phyloP scores from a whole-genome alignment of 35 echinoderm and acorn worm genomes.

The Eucidaris tribuloides region DNA sequence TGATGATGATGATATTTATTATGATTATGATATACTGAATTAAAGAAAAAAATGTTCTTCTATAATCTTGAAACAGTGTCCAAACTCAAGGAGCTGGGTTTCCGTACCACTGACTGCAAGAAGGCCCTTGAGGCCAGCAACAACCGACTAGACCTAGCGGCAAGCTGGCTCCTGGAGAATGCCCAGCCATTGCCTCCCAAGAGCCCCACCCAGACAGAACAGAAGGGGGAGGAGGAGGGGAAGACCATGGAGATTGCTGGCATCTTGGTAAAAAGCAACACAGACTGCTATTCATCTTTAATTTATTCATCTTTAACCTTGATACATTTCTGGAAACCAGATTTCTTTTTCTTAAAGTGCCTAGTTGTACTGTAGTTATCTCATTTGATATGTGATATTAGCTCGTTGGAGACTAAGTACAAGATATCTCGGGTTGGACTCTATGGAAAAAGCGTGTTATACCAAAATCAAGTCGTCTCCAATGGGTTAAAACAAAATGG shows the following conservation, averaged over 20 bases:
- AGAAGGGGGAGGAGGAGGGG: conserved; percentile 13
- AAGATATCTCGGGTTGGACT: no score
- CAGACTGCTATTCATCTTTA: no score
- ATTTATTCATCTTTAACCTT: no score
- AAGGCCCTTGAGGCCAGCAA: conserved; percentile 59
- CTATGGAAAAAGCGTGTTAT: no score
- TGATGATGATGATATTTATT: not conserved
- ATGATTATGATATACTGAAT: not conserved
- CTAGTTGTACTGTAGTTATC: no score
- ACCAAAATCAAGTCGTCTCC: no score
- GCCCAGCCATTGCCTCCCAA: conserved; percentile 38
- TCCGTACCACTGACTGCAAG: conserved; percentile 65
- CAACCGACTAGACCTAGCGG: conserved; percentile 72
- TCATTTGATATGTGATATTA: no score
- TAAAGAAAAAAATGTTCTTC: no score
- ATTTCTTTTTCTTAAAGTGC: no score
- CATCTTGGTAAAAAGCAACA: conserved; percentile 48
- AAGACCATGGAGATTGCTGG: conserved; percentile 73
- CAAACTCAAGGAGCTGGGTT: conserved; percentile 85
- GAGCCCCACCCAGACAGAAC: not conserved
- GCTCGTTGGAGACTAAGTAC: no score
- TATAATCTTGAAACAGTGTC: conserved; percentile 22
- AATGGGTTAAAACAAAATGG: no score
- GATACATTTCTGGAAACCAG: no score
- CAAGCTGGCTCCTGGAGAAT: conserved; percentile 81